Base-by-base conservation (phyloP, 2,113 vertebrate genomes). In the Cepphus grylle region DNA sequence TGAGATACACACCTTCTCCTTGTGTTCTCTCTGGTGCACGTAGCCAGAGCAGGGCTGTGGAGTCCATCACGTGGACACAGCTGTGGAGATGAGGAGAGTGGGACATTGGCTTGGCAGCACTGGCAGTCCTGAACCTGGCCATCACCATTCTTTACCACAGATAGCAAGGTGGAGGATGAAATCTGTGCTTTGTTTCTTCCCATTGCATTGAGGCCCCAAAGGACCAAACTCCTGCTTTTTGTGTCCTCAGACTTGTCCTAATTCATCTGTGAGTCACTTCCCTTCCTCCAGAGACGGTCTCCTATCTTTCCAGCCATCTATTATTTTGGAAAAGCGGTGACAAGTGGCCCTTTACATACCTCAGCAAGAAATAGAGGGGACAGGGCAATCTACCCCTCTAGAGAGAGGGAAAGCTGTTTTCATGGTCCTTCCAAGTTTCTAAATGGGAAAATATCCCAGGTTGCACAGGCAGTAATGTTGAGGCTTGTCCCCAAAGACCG, bases 341-440 rank as follows among this genome's bases (percentile, higher is more conserved):
- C 45, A 83, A 26, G 11, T 91, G 26, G 30, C 29, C 19, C 11
- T 81, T 61, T 61, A 55, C 2, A 2, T 34, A 83, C 20, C 42
- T 73, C 0, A 0, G n/a, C 34, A 66, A 86, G 63, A 59, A 85
- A 52, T 1, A 15, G 56, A 91, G 16, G 11, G 11, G 2, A 10
- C 26, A 14, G 9, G 30, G 5, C 19, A 49, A 58, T 30, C 40
- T 63, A 8, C 18, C 6, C 3, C 25, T 47, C 62, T 9, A 23
- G 14, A 65, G 25, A 86, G 36, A 73, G 55, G 38, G 70, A 71
- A 38, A 66, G 15, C 22, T 29, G 8, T 53, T 86, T 69, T 63
- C 21, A 22, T 23, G 16, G 47, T 72, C 27, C 29, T 79, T 63
- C 25, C 12, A 27, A 58, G 38, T 52, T 74, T 74, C 47, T 67